Conservation (phyloP, 2,888 invertebrate species). For the Drosophila pegasa region DNA sequence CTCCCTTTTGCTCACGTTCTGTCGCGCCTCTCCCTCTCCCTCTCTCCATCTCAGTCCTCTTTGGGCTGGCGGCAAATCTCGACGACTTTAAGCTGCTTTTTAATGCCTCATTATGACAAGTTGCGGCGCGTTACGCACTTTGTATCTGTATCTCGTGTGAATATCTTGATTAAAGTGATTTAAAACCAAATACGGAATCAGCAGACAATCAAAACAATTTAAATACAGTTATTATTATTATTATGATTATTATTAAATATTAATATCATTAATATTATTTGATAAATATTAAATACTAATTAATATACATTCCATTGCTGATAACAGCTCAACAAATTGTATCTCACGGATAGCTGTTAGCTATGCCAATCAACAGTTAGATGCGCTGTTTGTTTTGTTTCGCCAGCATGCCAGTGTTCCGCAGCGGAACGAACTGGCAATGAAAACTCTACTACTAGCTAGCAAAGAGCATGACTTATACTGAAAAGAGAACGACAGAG, state of each 20-base stretch:
- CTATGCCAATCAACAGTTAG: constrained; percentile 67
- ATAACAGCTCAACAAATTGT: constrained; percentile 34
- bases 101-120: constrained; percentile 69
- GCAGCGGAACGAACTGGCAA: constrained; percentile 31
- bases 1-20: constrained; percentile 12
- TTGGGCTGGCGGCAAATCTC: constrained; percentile 33
- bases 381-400: constrained; percentile 65
- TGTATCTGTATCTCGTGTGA: constrained; percentile 45
- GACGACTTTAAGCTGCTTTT: constrained; percentile 42
- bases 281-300: neutral
- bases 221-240: neutral
- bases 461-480: constrained; percentile 36
- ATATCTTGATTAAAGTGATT: constrained; percentile 68
- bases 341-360: constrained; percentile 42
- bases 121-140: constrained; percentile 58
- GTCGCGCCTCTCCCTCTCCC: neutral
- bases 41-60: neutral
- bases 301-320: neutral
- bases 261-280: neutral
- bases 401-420: constrained; percentile 36
- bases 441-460: constrained; percentile 66
- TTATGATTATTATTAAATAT: too few species aligned
- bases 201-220: constrained; percentile 3
- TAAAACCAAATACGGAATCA: constrained; percentile 49
- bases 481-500: neutral